phyloP scores from a whole-genome alignment of 2,113 vertebrate species.

The Gymnogyps californianus region DNA sequence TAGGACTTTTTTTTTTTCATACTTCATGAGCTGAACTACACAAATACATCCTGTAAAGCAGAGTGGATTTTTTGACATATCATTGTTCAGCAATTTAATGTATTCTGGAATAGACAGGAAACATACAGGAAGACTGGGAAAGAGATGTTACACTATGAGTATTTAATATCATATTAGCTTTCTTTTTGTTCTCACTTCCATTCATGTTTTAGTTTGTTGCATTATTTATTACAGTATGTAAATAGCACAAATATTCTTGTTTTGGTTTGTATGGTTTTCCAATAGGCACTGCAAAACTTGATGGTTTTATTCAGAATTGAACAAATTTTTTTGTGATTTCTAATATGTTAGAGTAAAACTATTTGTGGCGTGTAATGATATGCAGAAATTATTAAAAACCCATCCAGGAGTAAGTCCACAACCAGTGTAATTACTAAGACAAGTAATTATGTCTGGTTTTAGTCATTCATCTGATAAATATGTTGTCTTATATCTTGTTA shows the following conservation, averaged over 20 bases:
- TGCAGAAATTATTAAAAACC: background rate
- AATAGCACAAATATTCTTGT: background rate
- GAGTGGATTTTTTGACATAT: background rate
- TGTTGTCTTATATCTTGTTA: background rate
- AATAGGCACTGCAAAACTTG: background rate
- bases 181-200: background rate
- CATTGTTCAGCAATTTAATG: background rate
- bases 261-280: background rate
- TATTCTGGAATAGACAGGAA: background rate
- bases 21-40: background rate
- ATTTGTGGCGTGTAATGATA: background rate
- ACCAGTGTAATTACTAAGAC: background rate
- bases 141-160: background rate
- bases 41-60: background rate
- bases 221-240: background rate
- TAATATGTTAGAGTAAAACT: background rate
- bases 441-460: background rate
- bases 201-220: background rate
- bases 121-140: background rate
- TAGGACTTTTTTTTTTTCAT: background rate
- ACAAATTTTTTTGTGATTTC: background rate
- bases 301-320: background rate
- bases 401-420: background rate
- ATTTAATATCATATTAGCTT: background rate
- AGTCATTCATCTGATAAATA: background rate